Evolutionary conservation across 2,888 invertebrate species (phyloP), one percentile per base, ranked within the genome.

Genomic region (Phrixothrix hirtus): DNA sequence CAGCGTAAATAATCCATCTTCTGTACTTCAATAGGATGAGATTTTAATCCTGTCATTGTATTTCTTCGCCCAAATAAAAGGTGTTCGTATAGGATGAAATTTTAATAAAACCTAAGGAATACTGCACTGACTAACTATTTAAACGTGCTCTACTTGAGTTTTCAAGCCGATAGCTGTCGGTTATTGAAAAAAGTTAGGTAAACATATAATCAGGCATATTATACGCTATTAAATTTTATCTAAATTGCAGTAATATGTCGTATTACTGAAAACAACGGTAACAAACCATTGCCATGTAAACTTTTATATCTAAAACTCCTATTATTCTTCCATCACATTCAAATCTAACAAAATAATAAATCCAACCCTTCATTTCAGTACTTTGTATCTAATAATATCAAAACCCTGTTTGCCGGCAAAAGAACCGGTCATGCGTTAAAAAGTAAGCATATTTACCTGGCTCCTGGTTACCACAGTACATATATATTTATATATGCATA

Each of bases 1-100:
- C 59, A 65, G 59, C 69, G 65, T 65, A 65, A 51, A 72, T 75
- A 75, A 75, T 75, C 73, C 72, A 74, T 73, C 73, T 72, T 73
- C 65, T 65, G 66, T 63, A 65, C 63, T 64, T 73, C 66, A 71
- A 74, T 73, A 62, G 74, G 74, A 74, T 73, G 73, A 74, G 70
- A 70, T 67, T 70, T 72, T 74, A 74, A 74, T 74, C 73, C 74
- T 63, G 61, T 69, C 69, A 71, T 72, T 72, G 73, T 72, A 59
- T 55, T 57, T 31, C 21, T 45, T 51, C 46, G 52, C 29, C 35
- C 57, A 59, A 34, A 43, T 32, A 30, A 47, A 44, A 31, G 10
- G 17, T 39, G 17, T 15, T 30, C 25, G 12, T 51, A 15, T 16
- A 21, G 27, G 47, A 41, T 17, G 16, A 14, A 3, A 12, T 51